Base-by-base conservation (phyloP, 2,113 vertebrate species). In the Clarias macrocephalus region DNA sequence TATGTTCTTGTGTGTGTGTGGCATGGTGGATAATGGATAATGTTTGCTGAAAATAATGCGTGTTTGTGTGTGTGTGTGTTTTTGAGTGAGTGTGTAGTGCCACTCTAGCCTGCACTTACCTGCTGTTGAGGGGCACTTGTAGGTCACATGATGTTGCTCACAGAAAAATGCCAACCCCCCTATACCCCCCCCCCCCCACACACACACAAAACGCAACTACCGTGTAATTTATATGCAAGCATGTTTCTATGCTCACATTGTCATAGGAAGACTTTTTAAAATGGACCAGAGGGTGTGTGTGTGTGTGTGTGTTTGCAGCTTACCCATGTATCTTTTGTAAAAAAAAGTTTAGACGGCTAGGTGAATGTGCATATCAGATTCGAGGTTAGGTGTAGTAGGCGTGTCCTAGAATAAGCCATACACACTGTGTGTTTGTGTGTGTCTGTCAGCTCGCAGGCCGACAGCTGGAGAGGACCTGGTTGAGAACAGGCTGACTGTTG, bases 401-500 rank as follows among this genome's bases (percentile, higher is more conserved):
- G 0, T 77, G 72, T 48, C 70, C n/a, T 70, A 6, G 19, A 60
- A 33, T 21, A 33, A 33, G 28, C 10, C 33, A 7, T 56, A 56
- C 16, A 52, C 59, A 37, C 7, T 23, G 19, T 75, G 33, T 60
- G 54, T 72, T 37, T 68, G 28, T 57, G 25, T 68, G 28, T 72
- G 65, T 70, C 12, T 42, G 28, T 84, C 30, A 73, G 28, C 83
- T 59, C 9, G 23, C 4, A 57, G 66, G 57, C 30, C 30, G 21
- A 62, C 30, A 75, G 83, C 60, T 62, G 21, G 54, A 85, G 56
- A 85, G 70, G 68, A 85, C 83, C 83, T 75, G 70, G 56, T 75
- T 75, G 83, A 75, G 57, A 72, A 88, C 83, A 81, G 83, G 37
- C 42, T 75, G 56, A 68, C 54, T 88, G 83, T 88, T 85, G 56